Evolutionary conservation across 2,888 invertebrate genomes (phyloP).

Genomic region (Sturmia bella): DNA sequence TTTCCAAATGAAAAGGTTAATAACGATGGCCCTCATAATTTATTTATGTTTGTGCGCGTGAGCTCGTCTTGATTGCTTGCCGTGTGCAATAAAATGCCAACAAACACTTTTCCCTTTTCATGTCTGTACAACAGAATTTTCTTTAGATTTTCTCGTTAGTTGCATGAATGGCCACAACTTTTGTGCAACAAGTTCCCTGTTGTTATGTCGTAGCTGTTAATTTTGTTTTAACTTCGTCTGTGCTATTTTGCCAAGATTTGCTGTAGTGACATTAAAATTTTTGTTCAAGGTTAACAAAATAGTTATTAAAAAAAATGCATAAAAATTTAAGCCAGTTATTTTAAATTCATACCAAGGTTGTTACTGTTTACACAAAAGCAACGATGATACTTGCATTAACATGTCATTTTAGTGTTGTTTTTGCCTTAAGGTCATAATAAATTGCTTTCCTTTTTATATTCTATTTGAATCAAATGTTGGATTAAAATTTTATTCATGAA

Average conservation of each 20-base stretch:
- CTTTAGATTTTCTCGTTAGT: slow-evolving; percentile 24
- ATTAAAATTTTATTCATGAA: not conserved
- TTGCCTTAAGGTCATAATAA: not conserved
- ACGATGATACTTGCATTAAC: slow-evolving; percentile 2
- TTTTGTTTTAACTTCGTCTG: slow-evolving; percentile 24
- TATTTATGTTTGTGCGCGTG: slow-evolving; percentile 23
- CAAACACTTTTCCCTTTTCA: not conserved
- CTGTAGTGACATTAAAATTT: slow-evolving; percentile 25
- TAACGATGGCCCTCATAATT: slow-evolving; percentile 37
- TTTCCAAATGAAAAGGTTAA: slow-evolving; percentile 28
- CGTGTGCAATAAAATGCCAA: slow-evolving; percentile 6
- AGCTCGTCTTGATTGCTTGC: slow-evolving; percentile 9
- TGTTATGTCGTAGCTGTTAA: not conserved
- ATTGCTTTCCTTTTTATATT: not conserved
- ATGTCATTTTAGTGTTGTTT: not conserved
- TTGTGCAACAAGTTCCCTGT: slow-evolving; percentile 53
- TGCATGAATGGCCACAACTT: slow-evolving; percentile 30
- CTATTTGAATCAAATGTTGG: not conserved
- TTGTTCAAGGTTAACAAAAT: slow-evolving; percentile 55
- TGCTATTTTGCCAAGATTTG: slow-evolving; percentile 33
- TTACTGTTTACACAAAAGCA: not conserved
- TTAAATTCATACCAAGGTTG: slow-evolving; percentile 47
- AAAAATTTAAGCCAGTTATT: slow-evolving; percentile 33
- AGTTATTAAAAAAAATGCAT: slow-evolving; percentile 50
- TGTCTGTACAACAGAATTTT: not conserved